Conservation (phyloP, 2,888 invertebrate genomes). For the Pteria penguin region DNA sequence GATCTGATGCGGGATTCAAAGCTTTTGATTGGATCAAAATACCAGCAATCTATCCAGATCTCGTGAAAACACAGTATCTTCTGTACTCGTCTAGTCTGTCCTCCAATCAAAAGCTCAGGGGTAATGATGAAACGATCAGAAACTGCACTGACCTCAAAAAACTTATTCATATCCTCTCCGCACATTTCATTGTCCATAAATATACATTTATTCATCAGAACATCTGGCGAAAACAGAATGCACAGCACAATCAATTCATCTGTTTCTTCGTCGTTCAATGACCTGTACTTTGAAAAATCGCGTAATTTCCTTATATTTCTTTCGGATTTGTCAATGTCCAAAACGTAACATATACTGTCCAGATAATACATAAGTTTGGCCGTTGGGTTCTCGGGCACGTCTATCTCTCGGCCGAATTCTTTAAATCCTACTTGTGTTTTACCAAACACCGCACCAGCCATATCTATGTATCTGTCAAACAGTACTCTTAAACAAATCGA, state of each 20-base stretch:
- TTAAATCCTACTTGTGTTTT: slow-evolving; percentile 35
- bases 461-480: too few relatives aligned
- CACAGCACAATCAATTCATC: slow-evolving; percentile 33
- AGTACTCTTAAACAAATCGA: too few relatives aligned
- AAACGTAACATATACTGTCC: slow-evolving; percentile 41
- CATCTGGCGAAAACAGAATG: slow-evolving; percentile 27
- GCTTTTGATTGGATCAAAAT: slow-evolving; percentile 23
- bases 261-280: slow-evolving; percentile 20
- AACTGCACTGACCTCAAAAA: slow-evolving; percentile 35
- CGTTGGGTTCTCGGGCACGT: slow-evolving; percentile 37
- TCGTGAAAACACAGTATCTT: slow-evolving; percentile 36
- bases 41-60: slow-evolving; percentile 34
- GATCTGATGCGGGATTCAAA: not conserved
- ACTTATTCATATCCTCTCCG: slow-evolving; percentile 39
- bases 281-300: slow-evolving; percentile 21
- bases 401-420: slow-evolving; percentile 42
- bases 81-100: slow-evolving; percentile 24
- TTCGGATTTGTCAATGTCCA: slow-evolving; percentile 39
- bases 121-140: slow-evolving; percentile 31
- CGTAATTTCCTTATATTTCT: slow-evolving; percentile 23
- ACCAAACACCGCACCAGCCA: slow-evolving; percentile 5
- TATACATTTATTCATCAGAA: slow-evolving; percentile 34
- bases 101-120: slow-evolving; percentile 37
- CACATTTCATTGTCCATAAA: slow-evolving; percentile 43
- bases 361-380: slow-evolving; percentile 53